Evolutionary conservation across 2,888 invertebrate genomes (phyloP).

Genomic region (Maniola hyperantus): DNA sequence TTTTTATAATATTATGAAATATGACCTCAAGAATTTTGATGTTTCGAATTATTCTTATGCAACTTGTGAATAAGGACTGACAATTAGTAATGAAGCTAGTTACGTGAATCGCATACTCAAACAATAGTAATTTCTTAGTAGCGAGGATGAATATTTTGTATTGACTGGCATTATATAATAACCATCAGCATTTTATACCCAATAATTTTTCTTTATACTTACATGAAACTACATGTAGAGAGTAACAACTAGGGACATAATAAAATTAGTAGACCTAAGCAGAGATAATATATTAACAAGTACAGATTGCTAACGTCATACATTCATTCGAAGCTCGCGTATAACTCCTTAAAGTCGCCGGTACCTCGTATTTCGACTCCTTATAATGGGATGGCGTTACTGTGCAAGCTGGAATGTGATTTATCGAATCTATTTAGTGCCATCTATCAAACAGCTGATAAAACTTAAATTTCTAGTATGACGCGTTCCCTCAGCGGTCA

Average conservation of each 20-base stretch:
- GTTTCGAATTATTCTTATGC: slow-evolving; percentile 66
- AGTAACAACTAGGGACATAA: slow-evolving; percentile 30
- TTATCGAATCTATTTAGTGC: no score
- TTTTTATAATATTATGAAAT: slow-evolving; percentile 69
- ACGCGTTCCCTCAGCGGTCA: no score
- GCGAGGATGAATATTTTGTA: slow-evolving; percentile 48
- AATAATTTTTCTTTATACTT: slow-evolving; percentile 38
- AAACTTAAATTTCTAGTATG: no score
- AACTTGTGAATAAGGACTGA: slow-evolving; percentile 75
- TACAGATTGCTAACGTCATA: no score
- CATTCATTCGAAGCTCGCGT: no score
- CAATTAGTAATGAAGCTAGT: slow-evolving; percentile 59
- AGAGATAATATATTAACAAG: no score
- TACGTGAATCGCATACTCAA: slow-evolving; percentile 55
- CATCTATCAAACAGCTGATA: no score
- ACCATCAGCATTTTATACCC: slow-evolving; percentile 37
- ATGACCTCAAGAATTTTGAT: slow-evolving; percentile 66
- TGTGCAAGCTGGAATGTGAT: no score
- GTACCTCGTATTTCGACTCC: no score
- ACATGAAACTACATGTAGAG: slow-evolving; percentile 31
- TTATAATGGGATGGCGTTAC: no score
- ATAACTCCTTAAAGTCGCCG: no score
- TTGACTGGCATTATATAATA: slow-evolving; percentile 52
- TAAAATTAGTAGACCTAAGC: slow-evolving; percentile 36
- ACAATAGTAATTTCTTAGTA: slow-evolving; percentile 55